Conservation (phyloP, 2,113 vertebrate species). For the Cromileptes altivelis region DNA sequence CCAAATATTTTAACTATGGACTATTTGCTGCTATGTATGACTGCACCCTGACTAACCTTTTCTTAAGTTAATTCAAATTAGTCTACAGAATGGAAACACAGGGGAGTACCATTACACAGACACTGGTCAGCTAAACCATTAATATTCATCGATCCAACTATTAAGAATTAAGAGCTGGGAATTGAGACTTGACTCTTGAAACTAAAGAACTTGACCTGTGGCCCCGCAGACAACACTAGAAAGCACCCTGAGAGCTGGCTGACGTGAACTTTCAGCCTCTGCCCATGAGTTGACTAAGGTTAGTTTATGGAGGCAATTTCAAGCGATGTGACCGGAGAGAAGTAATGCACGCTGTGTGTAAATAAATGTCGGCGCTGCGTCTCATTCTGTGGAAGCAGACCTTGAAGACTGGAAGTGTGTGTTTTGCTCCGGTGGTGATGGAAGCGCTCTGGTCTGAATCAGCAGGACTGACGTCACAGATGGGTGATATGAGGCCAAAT, state of each 20-base stretch:
- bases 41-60: conserved; percentile 10
- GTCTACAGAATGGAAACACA: conserved; percentile 56
- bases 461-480: conserved; percentile 25
- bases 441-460: conserved; percentile 37
- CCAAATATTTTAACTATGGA: background rate
- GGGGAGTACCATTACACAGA: conserved; percentile 56
- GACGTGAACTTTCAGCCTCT: conserved; percentile 36
- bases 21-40: background rate
- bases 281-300: conserved; percentile 1
- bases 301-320: conserved; percentile 36
- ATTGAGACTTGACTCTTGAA: conserved; percentile 76
- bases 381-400: conserved; percentile 24
- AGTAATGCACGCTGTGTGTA: conserved; percentile 20
- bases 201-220: conserved; percentile 73
- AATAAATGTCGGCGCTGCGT: conserved; percentile 24
- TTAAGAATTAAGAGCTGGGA: conserved; percentile 76
- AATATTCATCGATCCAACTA: conserved; percentile 71
- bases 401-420: conserved; percentile 7
- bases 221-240: conserved; percentile 39
- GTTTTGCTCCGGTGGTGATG: background rate
- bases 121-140: conserved; percentile 61
- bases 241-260: conserved; percentile 36
- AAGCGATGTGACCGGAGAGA: conserved; percentile 21
- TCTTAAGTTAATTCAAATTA: conserved; percentile 44
- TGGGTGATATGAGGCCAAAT: conserved; percentile 20